A percentile compares a stretch with the other conserved stretches of the same genome.
These are phyloP conservation scores for Physeter macrocephalus DNA, from an alignment of 2,113 vertebrate species.

Conservation along the genomic window DNA sequence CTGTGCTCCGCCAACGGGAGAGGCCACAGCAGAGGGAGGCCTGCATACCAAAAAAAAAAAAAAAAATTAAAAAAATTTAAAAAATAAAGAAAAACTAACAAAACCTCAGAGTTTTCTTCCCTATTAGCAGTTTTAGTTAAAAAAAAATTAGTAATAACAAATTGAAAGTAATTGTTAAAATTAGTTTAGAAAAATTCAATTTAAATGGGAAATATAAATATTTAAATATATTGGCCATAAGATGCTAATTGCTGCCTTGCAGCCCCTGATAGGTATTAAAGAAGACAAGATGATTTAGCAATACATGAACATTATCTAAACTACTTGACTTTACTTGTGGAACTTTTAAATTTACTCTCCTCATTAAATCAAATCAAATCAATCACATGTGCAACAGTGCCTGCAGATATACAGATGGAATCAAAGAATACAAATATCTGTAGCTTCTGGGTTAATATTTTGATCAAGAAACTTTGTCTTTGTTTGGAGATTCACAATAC, in stretches of 20 bases:
- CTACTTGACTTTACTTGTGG: not conserved
- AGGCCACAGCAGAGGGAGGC: no score
- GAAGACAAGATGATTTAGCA: not conserved
- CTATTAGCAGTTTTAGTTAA: not conserved
- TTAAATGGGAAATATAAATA: slow-evolving; percentile 1
- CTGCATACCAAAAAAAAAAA: no score
- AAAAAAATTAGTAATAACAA: not conserved
- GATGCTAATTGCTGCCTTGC: not conserved
- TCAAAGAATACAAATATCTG: not conserved
- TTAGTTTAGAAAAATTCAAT: not conserved
- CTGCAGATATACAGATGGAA: not conserved
- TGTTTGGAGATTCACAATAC: not conserved
- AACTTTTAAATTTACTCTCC: not conserved
- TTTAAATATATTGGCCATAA: not conserved
- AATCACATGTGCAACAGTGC: not conserved
- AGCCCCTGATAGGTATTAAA: not conserved
- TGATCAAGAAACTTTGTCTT: not conserved
- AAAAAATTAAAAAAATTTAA: no score
- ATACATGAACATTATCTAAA: not conserved
- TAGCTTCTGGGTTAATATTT: not conserved
- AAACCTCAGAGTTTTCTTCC: not conserved
- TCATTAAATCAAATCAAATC: not conserved
- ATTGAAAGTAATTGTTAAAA: not conserved
- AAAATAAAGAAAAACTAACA: not conserved
- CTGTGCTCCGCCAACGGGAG: no score